These are phyloP conservation scores for Anoplopoma fimbria DNA, from an alignment of 2,113 vertebrate genomes.

Conservation along the genomic window DNA sequence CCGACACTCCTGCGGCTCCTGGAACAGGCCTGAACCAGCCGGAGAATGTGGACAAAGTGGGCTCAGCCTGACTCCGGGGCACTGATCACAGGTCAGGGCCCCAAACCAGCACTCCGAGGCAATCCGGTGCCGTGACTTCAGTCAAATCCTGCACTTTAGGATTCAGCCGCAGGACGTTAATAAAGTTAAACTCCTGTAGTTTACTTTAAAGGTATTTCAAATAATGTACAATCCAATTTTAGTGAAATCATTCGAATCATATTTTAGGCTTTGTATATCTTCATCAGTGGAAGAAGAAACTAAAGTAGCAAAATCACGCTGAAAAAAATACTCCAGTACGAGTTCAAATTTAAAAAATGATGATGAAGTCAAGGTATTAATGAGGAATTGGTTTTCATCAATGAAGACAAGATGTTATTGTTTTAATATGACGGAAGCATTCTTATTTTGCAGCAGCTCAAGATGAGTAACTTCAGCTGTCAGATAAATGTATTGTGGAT, in stretches of 20 bases:
- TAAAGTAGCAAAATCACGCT: too few relatives aligned
- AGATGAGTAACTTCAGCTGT: background rate
- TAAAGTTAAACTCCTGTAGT: too few relatives aligned
- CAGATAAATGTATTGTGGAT: background rate
- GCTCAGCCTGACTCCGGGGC: slow-evolving; percentile 23
- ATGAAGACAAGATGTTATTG: background rate
- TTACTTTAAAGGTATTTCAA: too few relatives aligned
- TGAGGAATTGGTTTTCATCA: background rate
- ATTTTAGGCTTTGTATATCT: too few relatives aligned
- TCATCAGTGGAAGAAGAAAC: too few relatives aligned
- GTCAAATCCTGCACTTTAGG: background rate
- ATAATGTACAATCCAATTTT: background rate
- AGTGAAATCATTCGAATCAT: too few relatives aligned
- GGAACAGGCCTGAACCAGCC: slow-evolving; percentile 57
- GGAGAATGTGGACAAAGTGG: slow-evolving; percentile 47
- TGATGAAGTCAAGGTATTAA: too few relatives aligned
- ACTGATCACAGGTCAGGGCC: background rate
- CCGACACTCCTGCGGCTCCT: background rate
- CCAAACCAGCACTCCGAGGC: background rate
- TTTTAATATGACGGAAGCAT: background rate
- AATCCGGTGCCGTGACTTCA: background rate
- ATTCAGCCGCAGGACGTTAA: background rate
- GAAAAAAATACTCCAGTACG: too few relatives aligned
- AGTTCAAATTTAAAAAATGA: too few relatives aligned
- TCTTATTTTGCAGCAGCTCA: background rate